phyloP scores from a whole-genome alignment of 2,113 vertebrate genomes.

The Scytalopus superciliaris region DNA sequence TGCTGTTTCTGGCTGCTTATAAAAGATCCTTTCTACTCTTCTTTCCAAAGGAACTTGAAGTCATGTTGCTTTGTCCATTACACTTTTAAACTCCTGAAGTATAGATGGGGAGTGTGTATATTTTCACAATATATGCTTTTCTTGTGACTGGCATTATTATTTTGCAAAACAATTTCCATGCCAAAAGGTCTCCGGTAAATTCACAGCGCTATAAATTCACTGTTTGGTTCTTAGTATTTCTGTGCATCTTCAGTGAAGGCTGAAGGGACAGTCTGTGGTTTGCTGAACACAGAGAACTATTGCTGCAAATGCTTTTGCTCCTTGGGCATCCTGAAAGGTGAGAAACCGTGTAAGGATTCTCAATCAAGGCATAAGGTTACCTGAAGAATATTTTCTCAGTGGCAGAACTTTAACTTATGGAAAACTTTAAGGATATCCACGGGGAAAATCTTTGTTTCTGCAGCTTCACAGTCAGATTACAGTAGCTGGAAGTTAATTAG shows the following conservation, averaged over 20 bases:
- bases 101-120: background rate
- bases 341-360: background rate
- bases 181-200: background rate
- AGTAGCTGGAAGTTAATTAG: slow-evolving; percentile 74
- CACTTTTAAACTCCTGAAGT: background rate
- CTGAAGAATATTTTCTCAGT: slow-evolving; percentile 31
- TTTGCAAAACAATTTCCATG: background rate
- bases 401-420: background rate
- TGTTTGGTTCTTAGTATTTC: background rate
- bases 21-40: background rate
- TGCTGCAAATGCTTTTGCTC: background rate
- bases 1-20: background rate
- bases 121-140: background rate
- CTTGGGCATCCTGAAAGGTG: background rate
- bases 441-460: slow-evolving; percentile 39
- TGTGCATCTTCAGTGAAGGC: background rate
- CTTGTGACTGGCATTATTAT: background rate
- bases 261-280: background rate
- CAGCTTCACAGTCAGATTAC: slow-evolving; percentile 53
- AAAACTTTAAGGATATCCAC: slow-evolving; percentile 20
- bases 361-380: background rate
- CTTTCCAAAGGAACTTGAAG: background rate
- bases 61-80: background rate
- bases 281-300: background rate
- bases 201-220: background rate